Base-by-base conservation (phyloP, 2,113 vertebrate species). In the Myotis lucifugus region DNA sequence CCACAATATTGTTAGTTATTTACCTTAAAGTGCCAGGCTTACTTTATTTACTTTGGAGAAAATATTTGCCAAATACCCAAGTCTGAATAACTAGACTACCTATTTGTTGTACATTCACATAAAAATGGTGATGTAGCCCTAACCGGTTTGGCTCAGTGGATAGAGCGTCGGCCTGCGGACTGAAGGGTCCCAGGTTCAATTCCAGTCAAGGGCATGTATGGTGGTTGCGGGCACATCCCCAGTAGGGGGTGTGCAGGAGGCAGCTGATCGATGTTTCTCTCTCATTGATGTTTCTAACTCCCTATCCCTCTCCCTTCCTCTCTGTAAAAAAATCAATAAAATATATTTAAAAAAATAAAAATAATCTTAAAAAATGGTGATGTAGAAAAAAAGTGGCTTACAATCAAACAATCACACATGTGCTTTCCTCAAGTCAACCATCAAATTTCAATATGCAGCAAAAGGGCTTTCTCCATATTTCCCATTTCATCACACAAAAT, bases 11-110 rank as follows among this genome's bases (percentile, higher is more conserved):
- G 12, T 92, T 59, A 91, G 17, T 86, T 93, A 77, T 67, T 59
- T 81, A 59, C 9, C 69, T 69, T 76, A 90, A 90, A 79, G 25
- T 70, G 42, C 92, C 5, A 87, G 8, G 59, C 52, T 85, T 74
- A 69, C 29, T 96, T 82, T 73, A 94, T 56, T 77, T 76, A 90
- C 61, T 85, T 32, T 52, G 5, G 76, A 94, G 52, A 72, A 89
- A 93, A 88, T 37, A 46, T 77, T 13, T 94, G 48, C 61, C 52
- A 84, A 84, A 84, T 64, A 48, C 9, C 40, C 72, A 61, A 66
- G 46, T 56, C 11, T 82, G 37, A 91, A 50, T 84, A 72, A 85
- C 6, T n/a, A 88, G 61, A 73, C 52, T 78, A 76, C 11, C 42
- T 86, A 46, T 61, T 29, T 78, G 34, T 46, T 34, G 11, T 81